Base-by-base conservation (phyloP, 2,888 invertebrate genomes). In the Polyommatus iphigenia region DNA sequence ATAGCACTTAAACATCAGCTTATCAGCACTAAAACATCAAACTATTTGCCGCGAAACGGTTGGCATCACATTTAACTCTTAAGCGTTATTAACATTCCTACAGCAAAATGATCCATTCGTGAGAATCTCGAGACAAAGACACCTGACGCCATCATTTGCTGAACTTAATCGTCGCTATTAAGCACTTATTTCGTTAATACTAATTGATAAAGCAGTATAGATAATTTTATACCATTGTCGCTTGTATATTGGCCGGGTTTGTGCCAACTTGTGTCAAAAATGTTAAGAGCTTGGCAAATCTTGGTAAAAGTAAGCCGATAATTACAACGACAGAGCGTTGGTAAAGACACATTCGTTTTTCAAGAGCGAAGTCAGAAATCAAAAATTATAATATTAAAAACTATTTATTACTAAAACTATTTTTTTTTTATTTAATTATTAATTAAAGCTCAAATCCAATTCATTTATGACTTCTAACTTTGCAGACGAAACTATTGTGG, bases 91-190 rank as follows among this genome's bases (percentile, higher is more conserved):
- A 62, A 62, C 20, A 62, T 62, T 62, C 62, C 62, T n/a, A 62
- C 13, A 62, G 24, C 13, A 20, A 62, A 62, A 13, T 24, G 24
- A 62, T 62, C 62, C 24, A 13, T 24, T 24, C 24, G 24, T 62
- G 62, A 62, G 62, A 62, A 62, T 24, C 24, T 62, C 62, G 24
- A 13, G 24, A 62, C 62, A 62, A 62, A 62, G 62, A 24, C 24
- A 62, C 24, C 62, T 62, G 62, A 62, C 62, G 62, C 62, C 62
- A 62, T 62, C 20, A 20, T 62, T 62, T 62, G 62, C 62, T 62
- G 62, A 62, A 24, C 62, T 24, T 62, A 62, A 62, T 24, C 24
- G 24, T 24, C 3, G 24, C 24, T 10, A 62, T 62, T 62, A 62
- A 62, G 24, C 59, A 59, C 59, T 59, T 59, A 20, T 59, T 59